Evolutionary conservation across 2,113 vertebrate species (phyloP), one percentile per base, ranked within the genome.

Genomic region (Neopipo cinnamomea): DNA sequence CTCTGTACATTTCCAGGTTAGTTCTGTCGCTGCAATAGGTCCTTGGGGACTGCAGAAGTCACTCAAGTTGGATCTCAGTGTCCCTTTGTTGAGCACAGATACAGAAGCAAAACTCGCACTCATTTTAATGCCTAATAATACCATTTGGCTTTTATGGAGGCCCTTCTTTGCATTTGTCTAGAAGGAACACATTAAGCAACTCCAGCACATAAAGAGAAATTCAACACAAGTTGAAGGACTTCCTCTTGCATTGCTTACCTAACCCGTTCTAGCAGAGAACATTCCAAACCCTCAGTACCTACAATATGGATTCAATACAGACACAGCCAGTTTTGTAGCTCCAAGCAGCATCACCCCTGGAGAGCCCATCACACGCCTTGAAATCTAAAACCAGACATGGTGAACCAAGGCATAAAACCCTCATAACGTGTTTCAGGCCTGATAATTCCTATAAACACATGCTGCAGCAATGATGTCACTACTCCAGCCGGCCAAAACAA

Each of bases 401-500:
- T 65, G 85, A 93, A 76, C 47, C 33, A 49, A 82, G 74, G 44
- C 39, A 89, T 61, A 72, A 93, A 94, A 12, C 14, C 39, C 58
- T 82, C 31, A 3, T 44, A 85, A 78, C 6, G 75, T 12, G 19
- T 39, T 79, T 85, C 42, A 47, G 68, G 61, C 19, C 62, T 56
- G 58, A 61, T 46, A 63, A 94, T 56, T 56, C 85, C 66, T 42
- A 79, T 52, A 93, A 94, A 91, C 52, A 81, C 50, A 68, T 84
- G 63, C 63, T 88, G 66, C 39, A 85, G 44, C 61, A 89, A 23
- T 96, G 81, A 91, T 59, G 24, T 93, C 93, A 95, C 81, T 11
- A 8, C 15, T 42, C 21, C 66, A 91, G 77, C 90, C 89, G 70
- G 59, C 77, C 33, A 78, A 81, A 87, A 35, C 10, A 84, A 93